These are phyloP conservation scores for Drosophila quadrilineata DNA, from an alignment of 1,140 invertebrate species.

Conservation along the genomic window DNA sequence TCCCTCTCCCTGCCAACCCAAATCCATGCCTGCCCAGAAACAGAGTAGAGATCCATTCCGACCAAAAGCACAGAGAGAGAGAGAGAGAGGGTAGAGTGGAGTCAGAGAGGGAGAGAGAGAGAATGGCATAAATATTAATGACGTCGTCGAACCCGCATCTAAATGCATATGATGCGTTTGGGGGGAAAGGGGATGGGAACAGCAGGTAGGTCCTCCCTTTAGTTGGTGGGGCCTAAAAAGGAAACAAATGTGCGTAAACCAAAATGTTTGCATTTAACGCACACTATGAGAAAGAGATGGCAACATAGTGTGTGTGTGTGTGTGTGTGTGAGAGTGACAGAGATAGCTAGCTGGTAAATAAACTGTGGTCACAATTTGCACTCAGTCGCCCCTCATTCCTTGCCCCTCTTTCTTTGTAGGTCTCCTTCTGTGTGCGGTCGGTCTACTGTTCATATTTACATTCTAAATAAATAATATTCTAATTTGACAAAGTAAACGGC, in stretches of 20 bases:
- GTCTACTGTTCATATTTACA: constrained; percentile 74
- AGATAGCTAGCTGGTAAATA: neutral
- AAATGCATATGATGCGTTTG: neutral
- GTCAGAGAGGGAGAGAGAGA: constrained; percentile 1
- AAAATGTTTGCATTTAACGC: constrained; percentile 70
- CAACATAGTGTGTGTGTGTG: too few relatives aligned
- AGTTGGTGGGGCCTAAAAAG: constrained; percentile 13
- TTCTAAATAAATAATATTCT: constrained; percentile 80
- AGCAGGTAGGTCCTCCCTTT: too few relatives aligned
- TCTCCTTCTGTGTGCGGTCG: too few relatives aligned
- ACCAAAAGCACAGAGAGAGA: neutral
- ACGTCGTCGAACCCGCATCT: constrained; percentile 41
- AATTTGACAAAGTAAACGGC: constrained; percentile 77
- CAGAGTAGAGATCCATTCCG: constrained; percentile 35
- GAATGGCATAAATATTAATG: constrained; percentile 76
- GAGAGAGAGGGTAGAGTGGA: constrained; percentile 11
- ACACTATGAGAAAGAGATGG: constrained; percentile 2
- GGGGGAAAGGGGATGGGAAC: neutral
- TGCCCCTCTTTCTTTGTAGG: too few relatives aligned
- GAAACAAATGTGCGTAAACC: constrained; percentile 68
- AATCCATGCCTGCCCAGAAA: constrained; percentile 2
- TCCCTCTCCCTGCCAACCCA: too few relatives aligned
- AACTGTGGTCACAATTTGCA: constrained; percentile 54
- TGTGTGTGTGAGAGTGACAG: neutral
- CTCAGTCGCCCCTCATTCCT: too few relatives aligned